Percentiles rank a stretch among this genome's conserved stretches.
Conservation (phyloP, 2,113 vertebrate species). For the Bubo bubo region DNA sequence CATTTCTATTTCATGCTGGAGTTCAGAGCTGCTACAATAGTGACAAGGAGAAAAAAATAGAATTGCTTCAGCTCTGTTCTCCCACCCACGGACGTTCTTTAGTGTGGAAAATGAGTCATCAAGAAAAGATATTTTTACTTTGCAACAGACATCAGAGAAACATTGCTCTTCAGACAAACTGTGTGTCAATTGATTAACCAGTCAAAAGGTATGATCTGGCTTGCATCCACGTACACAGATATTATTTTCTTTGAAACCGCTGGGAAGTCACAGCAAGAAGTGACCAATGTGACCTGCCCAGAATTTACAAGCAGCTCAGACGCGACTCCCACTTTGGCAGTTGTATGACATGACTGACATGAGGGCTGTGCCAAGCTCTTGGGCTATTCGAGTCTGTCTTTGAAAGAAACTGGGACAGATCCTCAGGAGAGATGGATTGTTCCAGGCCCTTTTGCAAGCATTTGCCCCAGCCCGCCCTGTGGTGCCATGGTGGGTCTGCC, state of each 20-base stretch:
- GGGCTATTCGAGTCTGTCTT: not conserved
- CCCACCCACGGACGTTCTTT: conserved; percentile 30
- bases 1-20: not conserved
- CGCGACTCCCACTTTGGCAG: not conserved
- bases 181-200: not conserved
- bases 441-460: not conserved
- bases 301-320: not conserved
- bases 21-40: conserved; percentile 34
- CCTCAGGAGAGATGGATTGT: not conserved
- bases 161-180: not conserved
- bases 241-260: not conserved
- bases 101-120: conserved; percentile 61
- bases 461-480: fast-evolving
- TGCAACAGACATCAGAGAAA: conserved; percentile 30
- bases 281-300: not conserved
- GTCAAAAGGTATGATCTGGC: not conserved
- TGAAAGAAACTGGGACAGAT: not conserved
- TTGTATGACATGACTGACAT: not conserved
- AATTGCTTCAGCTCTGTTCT: conserved; percentile 51
- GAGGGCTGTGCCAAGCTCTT: not conserved
- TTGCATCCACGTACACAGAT: not conserved
- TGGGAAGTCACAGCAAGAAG: not conserved
- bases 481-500: not conserved
- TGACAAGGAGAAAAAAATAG: conserved; percentile 30
- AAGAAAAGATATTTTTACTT: conserved; percentile 58